phyloP scores from a whole-genome alignment of 2,113 vertebrate species.

The Limnothrissa miodon region DNA sequence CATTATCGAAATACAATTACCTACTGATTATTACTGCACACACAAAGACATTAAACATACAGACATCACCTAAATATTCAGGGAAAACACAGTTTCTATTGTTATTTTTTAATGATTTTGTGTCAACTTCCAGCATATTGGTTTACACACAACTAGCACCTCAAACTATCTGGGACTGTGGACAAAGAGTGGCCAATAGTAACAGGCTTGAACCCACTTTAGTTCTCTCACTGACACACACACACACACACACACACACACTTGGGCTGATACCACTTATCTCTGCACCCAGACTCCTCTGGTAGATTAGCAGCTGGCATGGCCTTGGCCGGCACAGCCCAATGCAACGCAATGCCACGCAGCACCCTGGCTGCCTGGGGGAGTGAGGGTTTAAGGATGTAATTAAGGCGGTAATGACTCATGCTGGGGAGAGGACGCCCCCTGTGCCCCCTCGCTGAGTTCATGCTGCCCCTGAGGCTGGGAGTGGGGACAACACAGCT shows the following conservation, averaged over 20 bases:
- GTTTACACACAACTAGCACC: neutral
- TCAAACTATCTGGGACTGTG: too few species aligned
- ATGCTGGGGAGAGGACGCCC: conserved; percentile 15
- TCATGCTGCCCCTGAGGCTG: conserved; percentile 13
- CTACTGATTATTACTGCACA: too few species aligned
- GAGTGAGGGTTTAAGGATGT: conserved; percentile 47
- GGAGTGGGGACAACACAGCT: neutral
- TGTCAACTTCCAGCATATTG: too few species aligned
- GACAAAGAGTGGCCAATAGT: too few species aligned
- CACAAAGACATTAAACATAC: too few species aligned
- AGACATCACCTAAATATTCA: too few species aligned
- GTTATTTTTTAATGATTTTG: too few species aligned
- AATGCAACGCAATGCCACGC: too few species aligned
- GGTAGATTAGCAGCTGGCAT: conserved; percentile 59
- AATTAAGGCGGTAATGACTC: conserved; percentile 60
- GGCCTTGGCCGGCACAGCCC: conserved; percentile 25
- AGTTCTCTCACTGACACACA: conserved; percentile 30
- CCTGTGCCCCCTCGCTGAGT: conserved; percentile 24
- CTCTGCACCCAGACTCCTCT: conserved; percentile 58
- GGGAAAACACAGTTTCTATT: too few species aligned
- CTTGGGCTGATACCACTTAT: conserved; percentile 48
- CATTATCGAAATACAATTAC: too few species aligned
- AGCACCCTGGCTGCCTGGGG: too few species aligned
- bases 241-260: conserved; percentile 24
- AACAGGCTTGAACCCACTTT: too few species aligned